Evolutionary conservation across 1,140 invertebrate genomes (phyloP).

Genomic region (Branchinecta lynchi): DNA sequence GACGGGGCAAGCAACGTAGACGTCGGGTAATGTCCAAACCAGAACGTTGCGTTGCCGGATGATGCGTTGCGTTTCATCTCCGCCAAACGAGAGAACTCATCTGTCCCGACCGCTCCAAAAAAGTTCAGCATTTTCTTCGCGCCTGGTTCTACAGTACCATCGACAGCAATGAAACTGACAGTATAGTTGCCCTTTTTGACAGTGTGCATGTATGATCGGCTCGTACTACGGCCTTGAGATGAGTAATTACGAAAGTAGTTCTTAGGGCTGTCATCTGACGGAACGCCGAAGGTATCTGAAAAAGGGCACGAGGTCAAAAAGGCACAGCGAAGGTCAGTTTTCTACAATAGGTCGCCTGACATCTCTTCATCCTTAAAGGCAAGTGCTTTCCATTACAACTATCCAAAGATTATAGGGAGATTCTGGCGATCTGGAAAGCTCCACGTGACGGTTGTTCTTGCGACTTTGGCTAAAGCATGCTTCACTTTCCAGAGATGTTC

Average conservation of each 20-base stretch:
- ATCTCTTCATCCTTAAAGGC: too few species aligned
- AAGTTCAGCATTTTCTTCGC: neutral
- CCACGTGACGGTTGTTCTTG: too few species aligned
- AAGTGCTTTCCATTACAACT: too few species aligned
- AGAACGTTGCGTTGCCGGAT: neutral
- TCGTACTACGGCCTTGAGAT: neutral
- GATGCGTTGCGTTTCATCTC: neutral
- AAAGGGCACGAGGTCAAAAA: neutral
- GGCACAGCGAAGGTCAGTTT: too few species aligned
- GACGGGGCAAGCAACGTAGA: neutral
- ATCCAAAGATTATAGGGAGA: too few species aligned
- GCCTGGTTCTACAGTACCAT: neutral
- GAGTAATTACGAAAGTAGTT: slow-evolving; percentile 10
- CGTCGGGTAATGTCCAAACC: neutral
- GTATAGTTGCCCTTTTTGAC: neutral
- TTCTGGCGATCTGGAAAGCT: too few species aligned
- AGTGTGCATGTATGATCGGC: neutral
- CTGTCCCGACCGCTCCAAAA: neutral
- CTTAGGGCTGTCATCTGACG: neutral
- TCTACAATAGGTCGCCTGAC: too few species aligned
- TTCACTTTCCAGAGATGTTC: too few species aligned
- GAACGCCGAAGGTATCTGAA: slow-evolving; percentile 1
- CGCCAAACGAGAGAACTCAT: neutral
- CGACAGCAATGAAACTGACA: slow-evolving; percentile 7
- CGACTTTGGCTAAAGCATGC: too few species aligned